Conservation (phyloP, 2,113 vertebrate genomes). For the Clarias macrocephalus region DNA sequence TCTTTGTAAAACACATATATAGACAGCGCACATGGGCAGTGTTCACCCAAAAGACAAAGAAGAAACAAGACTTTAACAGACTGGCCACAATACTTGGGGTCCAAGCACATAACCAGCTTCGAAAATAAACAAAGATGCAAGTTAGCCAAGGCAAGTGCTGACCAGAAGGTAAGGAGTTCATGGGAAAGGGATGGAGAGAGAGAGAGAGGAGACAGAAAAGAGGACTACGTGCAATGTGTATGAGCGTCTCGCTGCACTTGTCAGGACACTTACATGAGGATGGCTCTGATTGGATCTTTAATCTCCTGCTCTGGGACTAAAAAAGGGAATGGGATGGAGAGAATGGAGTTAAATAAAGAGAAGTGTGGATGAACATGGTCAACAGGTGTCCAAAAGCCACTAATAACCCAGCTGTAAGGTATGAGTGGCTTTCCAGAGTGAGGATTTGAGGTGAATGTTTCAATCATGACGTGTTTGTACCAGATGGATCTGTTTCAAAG, state of each 20-base stretch:
- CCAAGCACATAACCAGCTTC: conserved; percentile 72
- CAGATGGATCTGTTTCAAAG: neutral
- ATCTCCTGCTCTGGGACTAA: conserved; percentile 92
- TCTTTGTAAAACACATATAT: conserved; percentile 37
- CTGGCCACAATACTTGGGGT: conserved; percentile 47
- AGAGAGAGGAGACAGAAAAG: neutral
- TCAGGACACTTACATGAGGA: conserved; percentile 92
- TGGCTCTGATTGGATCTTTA: conserved; percentile 92
- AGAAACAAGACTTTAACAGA: conserved; percentile 21
- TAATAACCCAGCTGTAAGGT: conserved; percentile 23
- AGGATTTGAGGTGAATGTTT: conserved; percentile 17
- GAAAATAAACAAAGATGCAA: conserved; percentile 58
- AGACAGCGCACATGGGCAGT: conserved; percentile 1
- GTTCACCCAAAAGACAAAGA: conserved; percentile 28
- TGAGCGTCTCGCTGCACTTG: conserved; percentile 64
- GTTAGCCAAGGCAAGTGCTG: conserved; percentile 68
- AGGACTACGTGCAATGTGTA: conserved; percentile 51
- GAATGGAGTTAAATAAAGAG: conserved; percentile 75
- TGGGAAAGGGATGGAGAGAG: conserved; percentile 6
- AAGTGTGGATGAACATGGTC: conserved; percentile 74
- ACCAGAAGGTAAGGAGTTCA: conserved; percentile 20
- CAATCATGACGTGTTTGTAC: neutral
- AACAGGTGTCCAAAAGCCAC: conserved; percentile 48
- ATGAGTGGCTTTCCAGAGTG: conserved; percentile 36
- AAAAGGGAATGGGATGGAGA: conserved; percentile 74